Conservation (phyloP, 2,113 vertebrate genomes). For the Trachemys scripta region DNA sequence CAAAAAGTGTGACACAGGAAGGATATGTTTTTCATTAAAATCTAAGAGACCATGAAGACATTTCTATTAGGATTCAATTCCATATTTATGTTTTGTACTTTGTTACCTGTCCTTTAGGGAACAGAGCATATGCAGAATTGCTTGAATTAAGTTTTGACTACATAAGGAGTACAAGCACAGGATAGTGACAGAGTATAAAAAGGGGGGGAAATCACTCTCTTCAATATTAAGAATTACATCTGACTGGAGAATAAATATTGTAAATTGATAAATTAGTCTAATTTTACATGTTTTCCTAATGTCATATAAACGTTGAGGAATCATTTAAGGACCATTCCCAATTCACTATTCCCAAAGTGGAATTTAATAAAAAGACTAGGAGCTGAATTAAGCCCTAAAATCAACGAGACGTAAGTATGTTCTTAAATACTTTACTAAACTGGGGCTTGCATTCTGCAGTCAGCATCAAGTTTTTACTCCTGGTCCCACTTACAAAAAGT, state of each 20-base stretch:
- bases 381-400: background rate
- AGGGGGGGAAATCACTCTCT: background rate
- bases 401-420: background rate
- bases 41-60: background rate
- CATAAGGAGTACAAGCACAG: background rate
- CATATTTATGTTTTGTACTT: background rate
- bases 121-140: background rate
- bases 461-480: background rate
- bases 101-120: background rate
- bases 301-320: background rate
- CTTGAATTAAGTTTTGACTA: background rate
- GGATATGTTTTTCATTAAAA: background rate
- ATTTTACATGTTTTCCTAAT: background rate
- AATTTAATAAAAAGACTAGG: background rate
- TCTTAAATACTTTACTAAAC: background rate
- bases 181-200: no score
- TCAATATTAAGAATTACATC: background rate
- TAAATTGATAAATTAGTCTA: background rate
- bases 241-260: background rate
- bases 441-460: background rate
- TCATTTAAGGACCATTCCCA: background rate
- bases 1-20: background rate
- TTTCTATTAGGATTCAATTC: background rate
- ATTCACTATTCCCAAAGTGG: background rate
- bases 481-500: background rate